phyloP scores from a whole-genome alignment of 2,797 vertebrate species.

The Typhlichthys subterraneus region DNA sequence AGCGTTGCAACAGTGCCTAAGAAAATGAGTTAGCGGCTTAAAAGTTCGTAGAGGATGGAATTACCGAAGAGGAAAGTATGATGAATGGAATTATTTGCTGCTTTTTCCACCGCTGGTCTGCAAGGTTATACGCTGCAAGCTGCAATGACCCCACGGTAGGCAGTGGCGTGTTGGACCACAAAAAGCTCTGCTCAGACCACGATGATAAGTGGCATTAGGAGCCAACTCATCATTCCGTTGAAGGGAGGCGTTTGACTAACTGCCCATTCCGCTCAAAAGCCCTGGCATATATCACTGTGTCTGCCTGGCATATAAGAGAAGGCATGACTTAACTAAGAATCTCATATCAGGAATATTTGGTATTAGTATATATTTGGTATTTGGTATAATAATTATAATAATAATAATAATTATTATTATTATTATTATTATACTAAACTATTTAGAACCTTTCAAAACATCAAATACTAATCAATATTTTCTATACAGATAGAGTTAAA shows the following conservation, averaged over 20 bases:
- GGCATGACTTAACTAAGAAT: slow-evolving; percentile 28
- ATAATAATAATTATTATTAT: too few species aligned
- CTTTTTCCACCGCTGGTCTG: slow-evolving; percentile 27
- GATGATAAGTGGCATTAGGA: slow-evolving; percentile 66
- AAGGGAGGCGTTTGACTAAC: slow-evolving; percentile 68
- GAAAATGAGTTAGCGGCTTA: slow-evolving; percentile 46
- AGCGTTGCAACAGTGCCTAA: slow-evolving; percentile 28
- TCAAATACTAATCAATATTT: too few species aligned
- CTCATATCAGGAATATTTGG: slow-evolving; percentile 42
- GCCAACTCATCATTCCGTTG: slow-evolving; percentile 67
- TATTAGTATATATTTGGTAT: neutral
- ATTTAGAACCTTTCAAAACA: neutral
- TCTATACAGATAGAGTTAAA: too few species aligned
- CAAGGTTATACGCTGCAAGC: slow-evolving; percentile 40
- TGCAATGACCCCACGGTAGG: slow-evolving; percentile 33
- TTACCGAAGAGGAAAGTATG: slow-evolving; percentile 37
- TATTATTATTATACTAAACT: too few species aligned
- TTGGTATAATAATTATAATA: too few species aligned
- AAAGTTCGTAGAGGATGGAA: slow-evolving; percentile 20
- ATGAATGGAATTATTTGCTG: slow-evolving; percentile 50
- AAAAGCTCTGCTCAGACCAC: slow-evolving; percentile 60
- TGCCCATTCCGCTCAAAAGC: slow-evolving; percentile 73
- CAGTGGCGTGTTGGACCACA: slow-evolving; percentile 52
- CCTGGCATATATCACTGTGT: slow-evolving; percentile 70
- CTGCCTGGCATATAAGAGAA: slow-evolving; percentile 61